Base-by-base conservation (phyloP, 2,113 vertebrate species). In the Vireo altiloquus region DNA sequence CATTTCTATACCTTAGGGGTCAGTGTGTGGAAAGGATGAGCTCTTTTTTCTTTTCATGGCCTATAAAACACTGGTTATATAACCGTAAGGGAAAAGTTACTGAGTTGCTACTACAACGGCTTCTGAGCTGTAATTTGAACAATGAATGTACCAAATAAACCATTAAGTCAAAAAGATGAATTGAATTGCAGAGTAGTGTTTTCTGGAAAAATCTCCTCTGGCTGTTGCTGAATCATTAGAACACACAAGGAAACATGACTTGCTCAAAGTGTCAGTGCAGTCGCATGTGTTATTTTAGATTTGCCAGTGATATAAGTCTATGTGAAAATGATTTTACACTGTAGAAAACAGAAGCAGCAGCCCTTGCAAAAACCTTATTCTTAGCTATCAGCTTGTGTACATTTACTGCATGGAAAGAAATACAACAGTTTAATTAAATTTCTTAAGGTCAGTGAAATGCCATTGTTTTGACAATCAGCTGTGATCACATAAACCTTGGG, bases 371-470 rank as follows among this genome's bases (percentile, higher is more conserved):
- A 96, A 70, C 76, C 80, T 90, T 89, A 79, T 37, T 59, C 79
- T 78, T 94, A 94, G 70, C 76, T 76, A 87, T 81, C 63, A 85
- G 47, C 65, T 65, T 95, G 47, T 92, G 68, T 80, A 91, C 97
- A 92, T 97, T 81, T 94, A 77, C 70, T 90, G 61, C 92, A 78
- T 52, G 44, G 70, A 95, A 90, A 90, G 90, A 84, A 96, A 92
- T 96, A 91, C 68, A 94, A 88, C 72, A 70, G 91, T 96, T 94
- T 97, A 97, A 97, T 97, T 95, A 95, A 94, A 97, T 97, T 97
- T 97, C 92, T 94, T 97, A 97, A 98, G 86, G 97, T 97, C 96
- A 97, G 84, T 89, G 94, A 97, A 95, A 94, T 97, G 91, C 82
- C 94, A 90, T 91, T 95, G 81, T 94, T 97, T 97, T 93, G 92